These are phyloP conservation scores for Trididemnum clinides DNA, from an alignment of 23 tunicate genomes.

Conservation along the genomic window DNA sequence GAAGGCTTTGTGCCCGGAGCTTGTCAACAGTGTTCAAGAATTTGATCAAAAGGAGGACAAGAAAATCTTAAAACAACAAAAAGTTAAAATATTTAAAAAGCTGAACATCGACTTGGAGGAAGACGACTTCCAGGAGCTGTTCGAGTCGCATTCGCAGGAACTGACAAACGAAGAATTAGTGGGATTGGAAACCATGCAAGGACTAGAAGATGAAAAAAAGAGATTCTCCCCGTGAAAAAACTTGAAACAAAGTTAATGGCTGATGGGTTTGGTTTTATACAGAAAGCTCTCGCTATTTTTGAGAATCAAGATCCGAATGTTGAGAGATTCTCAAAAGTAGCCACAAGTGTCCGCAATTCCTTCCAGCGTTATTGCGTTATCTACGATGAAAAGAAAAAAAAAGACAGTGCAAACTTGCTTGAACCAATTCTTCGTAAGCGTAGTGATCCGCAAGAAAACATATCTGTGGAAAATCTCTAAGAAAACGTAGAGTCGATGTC, in stretches of 20 bases:
- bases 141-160: conserved; percentile 26
- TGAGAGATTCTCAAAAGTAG: conserved; percentile 42
- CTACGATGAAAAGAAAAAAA: conserved; percentile 45
- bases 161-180: conserved; percentile 33
- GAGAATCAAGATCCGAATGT: conserved; percentile 30
- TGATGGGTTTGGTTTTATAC: conserved; percentile 22
- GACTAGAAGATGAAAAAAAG: too few species aligned
- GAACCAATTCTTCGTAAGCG: background rate
- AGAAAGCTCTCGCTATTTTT: conserved; percentile 41
- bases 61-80: conserved; percentile 15
- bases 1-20: conserved; percentile 46
- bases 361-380: conserved; percentile 30
- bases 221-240: conserved; percentile 19
- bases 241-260: conserved; percentile 46
- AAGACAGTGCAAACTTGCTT: background rate
- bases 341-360: conserved; percentile 29
- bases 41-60: conserved; percentile 17
- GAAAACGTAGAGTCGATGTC: background rate
- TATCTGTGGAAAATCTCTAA: background rate
- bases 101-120: conserved; percentile 28
- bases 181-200: conserved; percentile 43
- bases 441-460: background rate
- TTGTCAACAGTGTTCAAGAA: conserved; percentile 6
- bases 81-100: conserved; percentile 38
- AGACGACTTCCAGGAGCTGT: conserved; percentile 36